A percentile compares a stretch with the other conserved stretches of the same genome.
Conservation (phyloP, 2,888 invertebrate species). For the Acronicta alni region DNA sequence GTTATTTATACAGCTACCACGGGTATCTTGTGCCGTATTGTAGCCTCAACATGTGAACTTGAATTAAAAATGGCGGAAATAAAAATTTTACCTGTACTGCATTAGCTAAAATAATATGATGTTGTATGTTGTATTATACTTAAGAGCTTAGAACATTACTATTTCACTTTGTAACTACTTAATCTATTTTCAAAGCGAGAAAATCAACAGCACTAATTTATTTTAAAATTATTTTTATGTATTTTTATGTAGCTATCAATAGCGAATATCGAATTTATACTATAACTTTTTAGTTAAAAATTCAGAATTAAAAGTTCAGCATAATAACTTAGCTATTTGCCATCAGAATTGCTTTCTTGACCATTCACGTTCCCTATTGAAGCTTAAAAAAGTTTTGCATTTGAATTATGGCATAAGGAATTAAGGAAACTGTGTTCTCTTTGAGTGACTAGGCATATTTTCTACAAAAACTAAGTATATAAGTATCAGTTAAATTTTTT, state of each 20-base stretch:
- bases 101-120: constrained; percentile 17
- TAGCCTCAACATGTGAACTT: not conserved
- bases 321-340: too few species aligned
- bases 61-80: not conserved
- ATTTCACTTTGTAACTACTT: constrained; percentile 41
- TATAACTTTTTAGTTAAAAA: too few species aligned
- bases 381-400: not conserved
- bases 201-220: constrained; percentile 8
- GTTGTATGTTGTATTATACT: constrained; percentile 32
- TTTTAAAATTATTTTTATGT: constrained; percentile 10
- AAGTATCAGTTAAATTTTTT: not conserved
- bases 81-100: constrained; percentile 36
- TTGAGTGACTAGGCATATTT: too few species aligned
- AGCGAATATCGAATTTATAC: not conserved
- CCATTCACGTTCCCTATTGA: too few species aligned
- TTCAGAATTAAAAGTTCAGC: too few species aligned
- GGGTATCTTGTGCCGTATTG: not conserved
- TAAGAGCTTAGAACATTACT: constrained; percentile 43
- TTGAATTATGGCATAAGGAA: not conserved
- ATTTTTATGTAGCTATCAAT: too few species aligned
- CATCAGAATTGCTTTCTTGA: too few species aligned
- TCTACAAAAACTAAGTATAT: not conserved
- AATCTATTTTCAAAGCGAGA: not conserved
- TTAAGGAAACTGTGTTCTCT: too few species aligned
- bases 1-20: not conserved